Evolutionary conservation across 2,888 invertebrate species (phyloP).

Genomic region (Exocentrus adspersus): DNA sequence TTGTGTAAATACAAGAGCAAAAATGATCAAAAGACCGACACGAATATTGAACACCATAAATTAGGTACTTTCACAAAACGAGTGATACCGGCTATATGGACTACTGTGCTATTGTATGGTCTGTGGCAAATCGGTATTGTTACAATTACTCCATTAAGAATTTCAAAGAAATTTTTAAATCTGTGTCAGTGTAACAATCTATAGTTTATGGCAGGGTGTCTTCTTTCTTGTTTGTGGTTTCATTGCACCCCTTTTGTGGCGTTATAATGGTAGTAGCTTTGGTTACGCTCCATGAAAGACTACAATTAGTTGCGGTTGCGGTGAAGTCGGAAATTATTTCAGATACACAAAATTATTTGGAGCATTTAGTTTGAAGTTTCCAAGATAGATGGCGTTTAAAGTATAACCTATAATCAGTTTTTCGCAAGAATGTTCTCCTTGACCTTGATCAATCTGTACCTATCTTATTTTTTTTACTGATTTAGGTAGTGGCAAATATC

Average conservation of each 20-base stretch:
- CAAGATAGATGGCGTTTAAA: constrained; percentile 3
- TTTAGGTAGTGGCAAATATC: too few relatives aligned
- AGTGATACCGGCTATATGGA: constrained; percentile 11
- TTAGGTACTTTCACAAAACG: not conserved
- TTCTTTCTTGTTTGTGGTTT: constrained; percentile 20
- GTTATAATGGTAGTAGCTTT: constrained; percentile 16
- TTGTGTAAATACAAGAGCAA: too few relatives aligned
- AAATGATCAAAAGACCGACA: not conserved
- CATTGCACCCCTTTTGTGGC: constrained; percentile 16
- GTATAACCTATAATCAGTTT: not conserved
- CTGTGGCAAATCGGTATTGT: constrained; percentile 13
- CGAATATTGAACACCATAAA: constrained; percentile 3
- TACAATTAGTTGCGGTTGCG: constrained; percentile 19
- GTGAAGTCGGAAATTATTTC: constrained; percentile 4
- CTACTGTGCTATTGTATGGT: constrained; percentile 20
- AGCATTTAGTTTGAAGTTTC: not conserved
- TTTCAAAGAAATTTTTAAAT: constrained; percentile 19
- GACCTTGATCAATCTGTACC: too few relatives aligned
- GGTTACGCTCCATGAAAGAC: constrained; percentile 18
- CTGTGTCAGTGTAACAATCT: constrained; percentile 13
- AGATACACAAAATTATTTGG: not conserved
- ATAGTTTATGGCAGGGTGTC: constrained; percentile 16
- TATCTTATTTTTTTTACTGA: too few relatives aligned
- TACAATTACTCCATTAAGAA: constrained; percentile 9
- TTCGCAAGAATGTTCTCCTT: too few relatives aligned